Base-by-base conservation (phyloP, 2,113 vertebrate species). In the Mastomys coucha region DNA sequence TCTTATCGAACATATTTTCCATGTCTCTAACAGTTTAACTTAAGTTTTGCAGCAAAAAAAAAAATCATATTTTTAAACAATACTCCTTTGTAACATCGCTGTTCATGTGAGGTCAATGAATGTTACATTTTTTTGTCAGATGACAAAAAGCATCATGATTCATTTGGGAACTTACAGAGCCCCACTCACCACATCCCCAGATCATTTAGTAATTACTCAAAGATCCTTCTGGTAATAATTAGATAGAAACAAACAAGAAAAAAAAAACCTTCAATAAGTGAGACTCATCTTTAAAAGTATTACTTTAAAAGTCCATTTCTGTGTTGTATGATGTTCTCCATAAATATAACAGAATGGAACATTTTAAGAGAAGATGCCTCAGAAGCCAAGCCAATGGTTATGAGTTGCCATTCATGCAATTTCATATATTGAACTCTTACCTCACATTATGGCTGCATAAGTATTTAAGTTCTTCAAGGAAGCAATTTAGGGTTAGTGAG, bases 191-290 rank as follows among this genome's bases (percentile, higher is more conserved):
- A 33, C 36, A 56, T 58, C 53, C 49, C 53, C 87, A 36, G 90
- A 82, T 84, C 14, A 95, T 3, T 77, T 12, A 53, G 26, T 75
- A n/a, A 94, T 89, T 70, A 88, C 45, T 72, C 42, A 20, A 90
- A 42, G 17, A 58, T 72, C 13, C 16, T 92, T 91, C 80, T 65
- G 56, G 56, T 76, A n/a, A 94, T 65, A 96, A 77, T 92, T 81
- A 70, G 16, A 56, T 0, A 26, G 49, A 91, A 91, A 51, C 58
- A 84, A 93, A 72, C 14, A 10, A 60, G 42, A 72, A 1, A 45
- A 72, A 1, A 45, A 17, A 39, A 63, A 63, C 75, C 84, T 93
- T 93, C 17, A 88, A 13, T 70, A 77, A 91, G 86, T 94, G 13
- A 87, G 9, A 91, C 1, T 91, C 36, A 13, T 36, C 45, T 36